Evolutionary conservation across 2,113 vertebrate species (phyloP).

Genomic region (Phalacrocorax carbo): DNA sequence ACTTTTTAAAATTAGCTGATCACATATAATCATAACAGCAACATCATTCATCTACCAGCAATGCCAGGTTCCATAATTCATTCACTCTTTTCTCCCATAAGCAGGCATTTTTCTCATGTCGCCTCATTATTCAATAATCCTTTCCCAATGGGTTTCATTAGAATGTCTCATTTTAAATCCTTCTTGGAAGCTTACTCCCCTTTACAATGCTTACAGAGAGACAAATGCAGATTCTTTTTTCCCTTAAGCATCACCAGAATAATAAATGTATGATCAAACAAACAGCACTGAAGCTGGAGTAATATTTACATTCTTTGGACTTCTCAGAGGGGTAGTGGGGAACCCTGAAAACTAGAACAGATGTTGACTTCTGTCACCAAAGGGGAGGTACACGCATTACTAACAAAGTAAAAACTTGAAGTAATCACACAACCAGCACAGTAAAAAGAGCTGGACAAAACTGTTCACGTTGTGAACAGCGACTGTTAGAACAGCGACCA

Average conservation of each 20-base stretch:
- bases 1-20: background rate
- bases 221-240: background rate
- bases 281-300: background rate
- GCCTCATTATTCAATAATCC: background rate
- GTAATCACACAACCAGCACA: background rate
- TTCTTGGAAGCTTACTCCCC: background rate
- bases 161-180: background rate
- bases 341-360: background rate
- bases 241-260: background rate
- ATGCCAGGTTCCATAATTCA: background rate
- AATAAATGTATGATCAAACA: background rate
- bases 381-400: background rate
- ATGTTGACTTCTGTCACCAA: background rate
- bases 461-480: background rate
- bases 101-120: background rate
- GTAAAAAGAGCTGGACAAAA: background rate
- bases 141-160: background rate
- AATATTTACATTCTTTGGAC: background rate
- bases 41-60: background rate
- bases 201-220: background rate
- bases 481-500: accelerated
- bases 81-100: background rate
- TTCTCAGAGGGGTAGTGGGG: background rate
- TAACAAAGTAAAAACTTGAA: background rate
- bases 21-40: background rate